These are phyloP conservation scores for Orussus abietinus DNA, from an alignment of 1,140 invertebrate genomes.

Conservation along the genomic window DNA sequence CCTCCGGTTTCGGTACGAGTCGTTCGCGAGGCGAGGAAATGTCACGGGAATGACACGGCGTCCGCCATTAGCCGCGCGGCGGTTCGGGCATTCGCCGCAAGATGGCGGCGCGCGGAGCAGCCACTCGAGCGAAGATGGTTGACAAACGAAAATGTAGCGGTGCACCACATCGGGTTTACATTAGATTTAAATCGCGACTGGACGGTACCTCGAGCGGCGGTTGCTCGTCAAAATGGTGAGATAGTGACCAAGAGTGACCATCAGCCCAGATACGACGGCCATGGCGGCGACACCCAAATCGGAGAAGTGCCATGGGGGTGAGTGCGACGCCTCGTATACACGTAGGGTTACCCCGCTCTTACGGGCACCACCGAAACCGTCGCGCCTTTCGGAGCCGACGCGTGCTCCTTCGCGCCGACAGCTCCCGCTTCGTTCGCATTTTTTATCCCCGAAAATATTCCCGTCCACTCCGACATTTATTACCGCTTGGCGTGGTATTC, in stretches of 20 bases:
- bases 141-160: slow-evolving; percentile 51
- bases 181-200: slow-evolving; percentile 44
- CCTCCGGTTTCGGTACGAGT: slow-evolving; percentile 11
- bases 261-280: slow-evolving; percentile 11
- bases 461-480: too few species aligned
- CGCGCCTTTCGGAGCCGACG: too few species aligned
- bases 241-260: too few species aligned
- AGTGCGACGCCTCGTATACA: not conserved
- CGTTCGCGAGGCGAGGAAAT: not conserved
- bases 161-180: slow-evolving; percentile 47
- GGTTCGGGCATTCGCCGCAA: slow-evolving; percentile 12
- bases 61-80: not conserved
- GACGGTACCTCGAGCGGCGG: slow-evolving; percentile 35
- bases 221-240: slow-evolving; percentile 39
- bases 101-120: slow-evolving; percentile 25
- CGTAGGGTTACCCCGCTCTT: not conserved
- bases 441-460: too few species aligned
- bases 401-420: too few species aligned
- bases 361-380: too few species aligned
- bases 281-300: slow-evolving; percentile 49
- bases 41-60: slow-evolving; percentile 7
- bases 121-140: slow-evolving; percentile 41
- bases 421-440: too few species aligned
- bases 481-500: too few species aligned
- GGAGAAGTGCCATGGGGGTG: slow-evolving; percentile 49